Evolutionary conservation across 2,888 invertebrate genomes (phyloP), one percentile per base, ranked within the genome.

Genomic region (Netelia melanura): DNA sequence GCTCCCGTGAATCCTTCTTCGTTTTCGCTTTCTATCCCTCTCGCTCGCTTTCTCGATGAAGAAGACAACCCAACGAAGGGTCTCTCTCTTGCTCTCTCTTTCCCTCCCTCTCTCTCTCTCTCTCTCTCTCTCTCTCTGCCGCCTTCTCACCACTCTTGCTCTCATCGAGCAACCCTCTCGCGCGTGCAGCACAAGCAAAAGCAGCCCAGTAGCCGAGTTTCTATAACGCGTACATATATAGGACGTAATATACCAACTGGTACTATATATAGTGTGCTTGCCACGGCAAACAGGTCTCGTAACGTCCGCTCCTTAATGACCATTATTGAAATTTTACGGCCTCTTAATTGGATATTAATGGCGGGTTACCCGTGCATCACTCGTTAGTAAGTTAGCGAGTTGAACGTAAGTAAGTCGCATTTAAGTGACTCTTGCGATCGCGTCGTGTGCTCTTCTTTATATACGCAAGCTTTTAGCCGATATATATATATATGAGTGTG

Each of bases 321-420:
- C 93, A 92, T 93, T 93, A 93, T 93, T 93, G 93, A 93, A 93
- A 93, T 93, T 93, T 93, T 93, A 93, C 90, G 91, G 90, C 91
- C 88, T 91, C 92, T 92, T 93, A 93, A 93, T 93, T 93, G 93
- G 91, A 92, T 92, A 92, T 92, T 93, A 93, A 93, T 93, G 91
- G 89, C 86, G 87, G 89, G 91, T 91, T 92, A 87, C 88, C 75
- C 86, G 87, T 87, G 90, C 90, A 89, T 89, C 89, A 89, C 89
- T 91, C 90, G 89, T 90, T 90, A 88, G 88, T 87, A 84, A 89
- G 90, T 90, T 89, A 88, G 85, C 86, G 78, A 87, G 86, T 86
- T 87, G 84, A 80, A 84, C 78, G 82, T 74, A 75, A 85, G 83
- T 84, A 84, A 84, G 85, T 82, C 70, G 79, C 82, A 82, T 79